A percentile compares a stretch with the other conserved stretches of the same genome.
Conservation (phyloP, 1,140 invertebrate species). For the Mesaphorura yosii region DNA sequence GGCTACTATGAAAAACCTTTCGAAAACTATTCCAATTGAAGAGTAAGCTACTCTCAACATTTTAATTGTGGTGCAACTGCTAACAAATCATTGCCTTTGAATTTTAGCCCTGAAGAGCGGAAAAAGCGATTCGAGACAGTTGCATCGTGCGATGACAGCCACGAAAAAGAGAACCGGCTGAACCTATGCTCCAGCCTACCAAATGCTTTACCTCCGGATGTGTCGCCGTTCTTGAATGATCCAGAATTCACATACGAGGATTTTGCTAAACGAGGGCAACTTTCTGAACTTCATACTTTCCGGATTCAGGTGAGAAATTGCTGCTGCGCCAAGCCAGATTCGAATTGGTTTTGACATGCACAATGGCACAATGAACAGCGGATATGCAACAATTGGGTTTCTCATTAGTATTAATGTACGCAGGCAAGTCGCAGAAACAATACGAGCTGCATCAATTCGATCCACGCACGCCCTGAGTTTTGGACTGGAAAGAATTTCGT, state of each 20-base stretch:
- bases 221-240: conserved; percentile 63
- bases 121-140: conserved; percentile 30
- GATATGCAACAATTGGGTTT: too few relatives aligned
- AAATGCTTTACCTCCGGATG: conserved; percentile 44
- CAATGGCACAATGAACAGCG: too few relatives aligned
- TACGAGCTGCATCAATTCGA: too few relatives aligned
- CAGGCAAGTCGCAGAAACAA: too few relatives aligned
- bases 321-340: too few relatives aligned
- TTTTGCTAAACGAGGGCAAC: conserved; percentile 59
- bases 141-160: conserved; percentile 24
- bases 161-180: conserved; percentile 27
- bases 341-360: not conserved
- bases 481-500: too few relatives aligned
- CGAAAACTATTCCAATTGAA: conserved; percentile 30
- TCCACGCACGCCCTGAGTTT: too few relatives aligned
- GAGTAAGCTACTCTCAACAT: conserved; percentile 18
- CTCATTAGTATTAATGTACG: too few relatives aligned
- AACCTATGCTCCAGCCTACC: conserved; percentile 15
- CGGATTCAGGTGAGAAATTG: conserved; percentile 46
- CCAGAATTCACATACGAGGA: conserved; percentile 66
- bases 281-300: conserved; percentile 62
- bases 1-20: conserved; percentile 31
- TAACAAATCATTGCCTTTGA: not conserved
- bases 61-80: not conserved
- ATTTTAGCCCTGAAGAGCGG: conserved; percentile 25